Percentiles rank a stretch among this genome's conserved stretches.
phyloP scores from a whole-genome alignment of 2,113 vertebrate genomes.

The Clarias gariepinus region DNA sequence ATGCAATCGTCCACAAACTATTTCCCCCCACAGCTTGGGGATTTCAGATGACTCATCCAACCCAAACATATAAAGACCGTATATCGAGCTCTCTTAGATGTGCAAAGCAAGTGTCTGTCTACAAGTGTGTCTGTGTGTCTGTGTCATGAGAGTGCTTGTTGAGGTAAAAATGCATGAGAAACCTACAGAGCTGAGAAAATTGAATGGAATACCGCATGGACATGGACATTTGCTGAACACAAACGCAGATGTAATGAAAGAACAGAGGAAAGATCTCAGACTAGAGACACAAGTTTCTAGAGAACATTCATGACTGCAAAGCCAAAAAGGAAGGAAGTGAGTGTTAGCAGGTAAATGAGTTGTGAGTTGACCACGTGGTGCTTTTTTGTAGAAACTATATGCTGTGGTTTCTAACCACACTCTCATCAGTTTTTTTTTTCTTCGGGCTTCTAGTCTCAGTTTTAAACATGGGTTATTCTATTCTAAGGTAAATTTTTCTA shows the following conservation, averaged over 20 bases:
- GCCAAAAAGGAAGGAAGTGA: constrained; percentile 56
- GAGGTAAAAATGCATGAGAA: constrained; percentile 23
- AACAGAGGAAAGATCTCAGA: constrained; percentile 4
- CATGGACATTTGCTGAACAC: constrained; percentile 39
- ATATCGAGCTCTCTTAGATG: neutral
- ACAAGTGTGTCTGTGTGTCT: neutral
- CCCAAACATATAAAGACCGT: constrained; percentile 28
- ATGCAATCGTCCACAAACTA: neutral
- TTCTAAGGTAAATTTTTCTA: neutral
- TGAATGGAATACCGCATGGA: constrained; percentile 37
- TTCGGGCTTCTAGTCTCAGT: neutral
- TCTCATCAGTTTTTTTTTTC: neutral
- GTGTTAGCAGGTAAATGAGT: constrained; percentile 42
- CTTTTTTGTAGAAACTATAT: neutral
- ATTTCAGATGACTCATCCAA: constrained; percentile 38
- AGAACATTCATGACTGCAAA: constrained; percentile 53
- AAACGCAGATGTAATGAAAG: neutral
- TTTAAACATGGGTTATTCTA: neutral
- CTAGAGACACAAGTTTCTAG: constrained; percentile 40
- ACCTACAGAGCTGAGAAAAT: neutral
- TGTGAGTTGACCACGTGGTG: neutral
- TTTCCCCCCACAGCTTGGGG: constrained; percentile 1
- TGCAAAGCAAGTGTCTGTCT: neutral
- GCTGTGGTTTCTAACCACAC: constrained; percentile 25
- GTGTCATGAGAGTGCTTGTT: neutral